A percentile compares a stretch with the other conserved stretches of the same genome.
phyloP scores from a whole-genome alignment of 2,113 vertebrate species.

The Connochaetes taurinus region DNA sequence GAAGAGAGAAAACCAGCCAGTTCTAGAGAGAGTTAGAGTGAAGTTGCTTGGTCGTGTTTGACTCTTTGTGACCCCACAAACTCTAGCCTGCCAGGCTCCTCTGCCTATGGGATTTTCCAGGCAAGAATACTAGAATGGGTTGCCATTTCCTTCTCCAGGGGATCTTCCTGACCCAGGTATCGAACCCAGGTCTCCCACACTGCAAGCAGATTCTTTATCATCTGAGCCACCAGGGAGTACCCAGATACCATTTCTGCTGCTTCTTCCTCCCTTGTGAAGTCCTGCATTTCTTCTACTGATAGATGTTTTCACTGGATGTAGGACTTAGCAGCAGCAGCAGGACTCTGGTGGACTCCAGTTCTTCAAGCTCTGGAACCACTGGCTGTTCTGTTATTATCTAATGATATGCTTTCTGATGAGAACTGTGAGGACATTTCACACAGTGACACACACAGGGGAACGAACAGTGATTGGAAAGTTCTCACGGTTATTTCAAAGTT shows the following conservation, averaged over 20 bases:
- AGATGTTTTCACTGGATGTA: background rate
- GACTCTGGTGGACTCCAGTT: background rate
- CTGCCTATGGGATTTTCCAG: background rate
- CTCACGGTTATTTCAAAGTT: background rate
- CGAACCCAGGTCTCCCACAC: background rate
- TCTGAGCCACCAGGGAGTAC: background rate
- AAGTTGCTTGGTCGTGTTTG: fast-evolving
- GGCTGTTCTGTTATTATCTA: background rate
- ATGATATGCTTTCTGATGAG: background rate
- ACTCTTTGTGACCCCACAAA: background rate
- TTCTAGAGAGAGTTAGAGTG: background rate
- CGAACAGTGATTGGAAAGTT: fast-evolving
- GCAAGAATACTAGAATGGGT: background rate
- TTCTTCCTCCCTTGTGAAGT: background rate
- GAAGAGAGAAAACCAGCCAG: background rate
- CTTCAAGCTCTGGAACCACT: background rate
- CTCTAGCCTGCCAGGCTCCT: background rate
- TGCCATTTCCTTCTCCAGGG: background rate
- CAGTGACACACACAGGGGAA: background rate
- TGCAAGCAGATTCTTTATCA: background rate
- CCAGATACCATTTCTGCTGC: background rate
- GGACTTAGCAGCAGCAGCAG: no score
- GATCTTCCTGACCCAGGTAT: background rate
- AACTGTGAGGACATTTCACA: background rate
- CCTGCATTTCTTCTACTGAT: background rate